phyloP scores from a whole-genome alignment of 2,113 vertebrate genomes.

The Oryzias celebensis region DNA sequence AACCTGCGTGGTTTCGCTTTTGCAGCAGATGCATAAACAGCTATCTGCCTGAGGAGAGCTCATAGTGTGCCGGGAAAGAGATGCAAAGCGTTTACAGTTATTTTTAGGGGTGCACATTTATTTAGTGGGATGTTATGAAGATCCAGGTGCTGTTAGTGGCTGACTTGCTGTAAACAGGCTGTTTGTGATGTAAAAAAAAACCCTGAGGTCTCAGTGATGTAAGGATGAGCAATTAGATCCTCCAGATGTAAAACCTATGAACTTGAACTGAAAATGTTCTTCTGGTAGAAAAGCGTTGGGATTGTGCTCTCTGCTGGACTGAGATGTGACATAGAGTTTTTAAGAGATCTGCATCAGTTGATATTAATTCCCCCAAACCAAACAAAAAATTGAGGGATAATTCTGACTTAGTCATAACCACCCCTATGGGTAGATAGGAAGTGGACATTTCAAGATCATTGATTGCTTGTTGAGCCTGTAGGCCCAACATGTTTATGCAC shows the following conservation, averaged over 20 bases:
- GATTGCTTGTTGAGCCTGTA: too few species aligned
- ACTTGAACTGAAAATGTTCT: slow-evolving; percentile 50
- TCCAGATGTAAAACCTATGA: slow-evolving; percentile 19
- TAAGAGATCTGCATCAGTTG: slow-evolving; percentile 26
- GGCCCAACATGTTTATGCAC: too few species aligned
- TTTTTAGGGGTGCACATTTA: slow-evolving; percentile 29
- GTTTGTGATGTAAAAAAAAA: slow-evolving; percentile 7
- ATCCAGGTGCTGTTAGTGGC: slow-evolving; percentile 14
- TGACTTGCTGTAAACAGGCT: slow-evolving; percentile 9
- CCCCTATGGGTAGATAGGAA: too few species aligned
- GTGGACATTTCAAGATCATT: too few species aligned
- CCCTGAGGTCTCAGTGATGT: slow-evolving; percentile 14
- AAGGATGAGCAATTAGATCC: slow-evolving; percentile 29
- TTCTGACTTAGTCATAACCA: slow-evolving; percentile 34
- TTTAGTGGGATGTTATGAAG: slow-evolving; percentile 15
- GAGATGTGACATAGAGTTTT: slow-evolving; percentile 45
- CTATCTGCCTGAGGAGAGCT: slow-evolving; percentile 22
- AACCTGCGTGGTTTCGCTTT: slow-evolving; percentile 15
- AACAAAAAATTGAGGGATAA: slow-evolving; percentile 1
- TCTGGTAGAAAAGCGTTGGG: slow-evolving; percentile 41
- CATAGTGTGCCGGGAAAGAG: background rate
- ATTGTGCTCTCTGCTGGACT: slow-evolving; percentile 52
- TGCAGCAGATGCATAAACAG: slow-evolving; percentile 16
- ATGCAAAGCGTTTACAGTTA: slow-evolving; percentile 2
- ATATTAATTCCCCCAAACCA: slow-evolving; percentile 40